Evolutionary conservation across 2,113 vertebrate species (phyloP).

Genomic region (Tetrax tetrax): DNA sequence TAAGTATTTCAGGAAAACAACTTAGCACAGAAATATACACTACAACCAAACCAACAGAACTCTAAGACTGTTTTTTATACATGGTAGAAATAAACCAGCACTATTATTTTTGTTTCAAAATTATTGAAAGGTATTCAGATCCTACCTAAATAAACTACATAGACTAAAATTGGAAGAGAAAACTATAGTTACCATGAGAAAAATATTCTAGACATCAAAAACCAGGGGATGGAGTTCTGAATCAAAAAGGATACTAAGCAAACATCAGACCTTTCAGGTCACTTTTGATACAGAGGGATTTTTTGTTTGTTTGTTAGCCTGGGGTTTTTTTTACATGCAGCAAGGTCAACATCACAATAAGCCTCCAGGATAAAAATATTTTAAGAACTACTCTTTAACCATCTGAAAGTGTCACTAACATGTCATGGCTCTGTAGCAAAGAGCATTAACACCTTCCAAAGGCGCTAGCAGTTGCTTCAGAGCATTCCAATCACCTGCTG

Average conservation of each 20-base stretch:
- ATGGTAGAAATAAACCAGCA: background rate
- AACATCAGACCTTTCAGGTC: background rate
- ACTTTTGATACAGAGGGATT: background rate
- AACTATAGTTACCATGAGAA: background rate
- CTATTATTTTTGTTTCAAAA: background rate
- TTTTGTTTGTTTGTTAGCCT: background rate
- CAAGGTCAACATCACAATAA: background rate
- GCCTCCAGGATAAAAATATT: background rate
- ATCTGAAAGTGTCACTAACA: background rate
- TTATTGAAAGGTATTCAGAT: background rate
- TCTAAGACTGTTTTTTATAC: background rate
- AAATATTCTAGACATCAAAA: background rate
- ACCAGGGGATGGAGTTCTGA: accelerated
- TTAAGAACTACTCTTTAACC: background rate
- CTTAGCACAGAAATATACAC: background rate
- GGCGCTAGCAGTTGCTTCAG: background rate
- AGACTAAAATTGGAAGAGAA: background rate
- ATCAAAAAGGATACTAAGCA: background rate
- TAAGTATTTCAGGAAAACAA: background rate
- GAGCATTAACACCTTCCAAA: background rate
- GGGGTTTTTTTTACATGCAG: background rate
- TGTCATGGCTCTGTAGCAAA: background rate
- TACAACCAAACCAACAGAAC: background rate
- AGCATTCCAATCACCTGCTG: background rate
- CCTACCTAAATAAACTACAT: background rate